Evolutionary conservation across 1,140 invertebrate genomes (phyloP).

Genomic region (Charaxes varanes): DNA sequence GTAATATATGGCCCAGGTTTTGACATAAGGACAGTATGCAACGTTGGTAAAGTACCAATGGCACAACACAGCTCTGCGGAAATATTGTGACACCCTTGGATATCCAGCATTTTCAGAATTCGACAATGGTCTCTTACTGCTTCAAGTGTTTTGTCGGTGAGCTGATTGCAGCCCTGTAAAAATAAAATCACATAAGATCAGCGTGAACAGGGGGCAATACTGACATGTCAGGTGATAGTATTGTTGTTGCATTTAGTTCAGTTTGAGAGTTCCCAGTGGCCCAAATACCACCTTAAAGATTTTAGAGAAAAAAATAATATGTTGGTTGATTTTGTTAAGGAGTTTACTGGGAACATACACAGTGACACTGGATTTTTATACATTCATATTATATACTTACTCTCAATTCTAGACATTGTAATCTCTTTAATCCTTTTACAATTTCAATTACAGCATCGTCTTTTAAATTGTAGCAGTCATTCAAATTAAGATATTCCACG

Average conservation of each 20-base stretch:
- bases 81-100: conserved; percentile 76
- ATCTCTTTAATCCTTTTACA: conserved; percentile 73
- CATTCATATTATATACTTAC: conserved; percentile 54
- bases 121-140: conserved; percentile 76
- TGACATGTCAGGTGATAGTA: no score
- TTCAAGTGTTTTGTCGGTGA: conserved; percentile 78
- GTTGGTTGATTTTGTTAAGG: no score
- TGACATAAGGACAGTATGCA: conserved; percentile 66
- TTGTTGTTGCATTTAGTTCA: no score
- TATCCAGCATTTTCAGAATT: conserved; percentile 75
- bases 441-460: conserved; percentile 78
- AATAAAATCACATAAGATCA: background rate
- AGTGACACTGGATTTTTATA: no score
- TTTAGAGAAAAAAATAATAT: background rate
- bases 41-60: conserved; percentile 61
- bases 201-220: no score
- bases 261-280: no score
- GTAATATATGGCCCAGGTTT: conserved; percentile 64
- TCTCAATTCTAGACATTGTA: conserved; percentile 78
- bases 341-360: no score
- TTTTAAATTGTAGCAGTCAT: conserved; percentile 79
- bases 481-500: conserved; percentile 80
- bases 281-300: no score
- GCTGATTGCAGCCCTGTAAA: conserved; percentile 78
- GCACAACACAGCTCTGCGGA: conserved; percentile 72